Evolutionary conservation across 2,113 vertebrate genomes (phyloP), one percentile per base, ranked within the genome.

Genomic region (Anseranas semipalmata): DNA sequence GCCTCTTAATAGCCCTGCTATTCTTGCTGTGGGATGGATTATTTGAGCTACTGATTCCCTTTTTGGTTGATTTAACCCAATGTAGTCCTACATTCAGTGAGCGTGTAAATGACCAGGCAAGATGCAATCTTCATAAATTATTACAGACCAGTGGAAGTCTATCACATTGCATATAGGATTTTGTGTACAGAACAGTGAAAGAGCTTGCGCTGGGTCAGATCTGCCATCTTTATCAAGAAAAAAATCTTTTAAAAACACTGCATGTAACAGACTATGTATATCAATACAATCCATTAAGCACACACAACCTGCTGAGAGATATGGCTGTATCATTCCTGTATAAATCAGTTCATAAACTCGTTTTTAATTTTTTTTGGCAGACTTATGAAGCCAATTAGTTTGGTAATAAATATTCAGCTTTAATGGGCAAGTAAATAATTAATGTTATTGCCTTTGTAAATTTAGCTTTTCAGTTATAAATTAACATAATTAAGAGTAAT

Each of bases 341-440:
- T 92, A 96, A 98, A 97, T 97, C 91, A 97, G 94, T 90, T 96
- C 93, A 95, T 96, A 98, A 98, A 97, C 80, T 97, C 55, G 10
- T 96, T 98, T 96, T 97, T 94, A 95, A 93, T 94, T 97, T 93
- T 93, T 97, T 97, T 97, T 96, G 96, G 94, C 97, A 98, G 96
- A 96, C 93, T 96, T 97, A 96, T 62, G 93, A 96, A 98, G 95
- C 96, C 97, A 98, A 97, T 98, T 98, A 98, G 65, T 60, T 70
- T 68, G 27, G 88, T 96, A 97, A 98, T 97, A 97, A 98, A 98
- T 97, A 97, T 97, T 97, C 96, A 90, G 78, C 73, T 94, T 98
- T 98, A 98, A 98, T 97, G 92, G 95, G 90, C 93, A 97, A 97
- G 94, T 98, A 98, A 98, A 98, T 98, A 98, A 98, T 98, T 98